Base-by-base conservation (phyloP, 2,113 vertebrate species). In the Tinamus guttatus region DNA sequence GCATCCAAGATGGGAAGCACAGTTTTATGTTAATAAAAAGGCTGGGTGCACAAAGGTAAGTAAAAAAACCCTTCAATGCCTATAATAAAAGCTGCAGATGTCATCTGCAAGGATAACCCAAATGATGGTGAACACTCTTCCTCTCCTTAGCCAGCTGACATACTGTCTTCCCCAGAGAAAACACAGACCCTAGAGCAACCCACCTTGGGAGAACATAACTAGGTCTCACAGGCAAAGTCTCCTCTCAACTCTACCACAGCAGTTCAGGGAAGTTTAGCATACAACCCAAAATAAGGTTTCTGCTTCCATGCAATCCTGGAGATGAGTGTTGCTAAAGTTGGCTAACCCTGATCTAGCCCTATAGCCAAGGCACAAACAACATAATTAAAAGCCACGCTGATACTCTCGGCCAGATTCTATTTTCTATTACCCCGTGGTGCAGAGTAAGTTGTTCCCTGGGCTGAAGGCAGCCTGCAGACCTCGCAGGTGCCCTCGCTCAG, bases 141-240 rank as follows among this genome's bases (percentile, higher is more conserved):
- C 28, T 81, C 12, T 34, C 81, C 32, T 52, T 28, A 38, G 27
- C 43, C 82, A 91, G 67, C 71, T 91, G 82, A 45, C 38, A 65
- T n/a, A 25, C 14, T 43, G 10, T 54, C 75, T 77, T 69, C 58
- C 83, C 43, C 71, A 94, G 74, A 85, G 70, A 94, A 88, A 22
- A 51, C 7, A 77, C 59, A 80, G 76, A 49, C 22, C 27, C 67
- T 62, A 7, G 52, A 54, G 27, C 52, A 54, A 28, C 27, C 52
- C 52, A 28, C 52, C 52, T 54, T 52, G 13, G 13, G 52, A 28
- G 52, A 54, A 54, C 52, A 25, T 25, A 52, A 52, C 7, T 13
- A 24, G 9, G 15, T 30, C 28, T 30, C 54, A 17, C 17, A 30
- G 54, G 7, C 54, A 56, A 56, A 56, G 28, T 24, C 54, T 27